These are phyloP conservation scores for Fulica atra DNA, from an alignment of 2,113 vertebrate genomes.

Conservation along the genomic window DNA sequence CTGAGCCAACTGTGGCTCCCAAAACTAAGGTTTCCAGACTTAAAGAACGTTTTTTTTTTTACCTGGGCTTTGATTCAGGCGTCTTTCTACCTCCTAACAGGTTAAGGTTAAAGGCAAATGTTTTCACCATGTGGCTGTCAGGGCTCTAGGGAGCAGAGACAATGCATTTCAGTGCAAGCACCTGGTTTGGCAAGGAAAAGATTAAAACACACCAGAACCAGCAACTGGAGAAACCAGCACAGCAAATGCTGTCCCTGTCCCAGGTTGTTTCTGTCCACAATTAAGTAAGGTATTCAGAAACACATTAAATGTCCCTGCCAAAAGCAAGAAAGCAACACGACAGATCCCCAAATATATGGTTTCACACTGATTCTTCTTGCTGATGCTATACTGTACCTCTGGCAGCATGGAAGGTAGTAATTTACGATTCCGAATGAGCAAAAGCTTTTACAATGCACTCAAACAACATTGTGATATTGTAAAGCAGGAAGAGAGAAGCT, in stretches of 20 bases:
- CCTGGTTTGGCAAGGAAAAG: not conserved
- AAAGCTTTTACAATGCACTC: not conserved
- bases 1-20: not conserved
- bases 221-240: constrained; percentile 17
- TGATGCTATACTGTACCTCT: not conserved
- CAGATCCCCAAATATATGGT: not conserved
- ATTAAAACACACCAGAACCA: constrained; percentile 2
- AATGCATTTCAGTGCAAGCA: not conserved
- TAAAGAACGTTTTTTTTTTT: not conserved
- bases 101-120: constrained; percentile 24
- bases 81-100: not conserved
- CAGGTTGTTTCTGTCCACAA: not conserved
- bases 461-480: not conserved
- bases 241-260: not conserved
- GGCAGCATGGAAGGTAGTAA: not conserved
- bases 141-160: not conserved
- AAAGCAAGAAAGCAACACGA: not conserved
- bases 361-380: not conserved
- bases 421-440: not conserved
- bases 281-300: not conserved
- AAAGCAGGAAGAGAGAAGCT: not conserved
- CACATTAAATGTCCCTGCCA: not conserved
- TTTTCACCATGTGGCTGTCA: not conserved
- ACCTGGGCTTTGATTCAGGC: not conserved
- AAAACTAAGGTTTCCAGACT: not conserved